Base-by-base conservation (phyloP, 2,888 invertebrate genomes). In the Eueremaeus valkanovi region DNA sequence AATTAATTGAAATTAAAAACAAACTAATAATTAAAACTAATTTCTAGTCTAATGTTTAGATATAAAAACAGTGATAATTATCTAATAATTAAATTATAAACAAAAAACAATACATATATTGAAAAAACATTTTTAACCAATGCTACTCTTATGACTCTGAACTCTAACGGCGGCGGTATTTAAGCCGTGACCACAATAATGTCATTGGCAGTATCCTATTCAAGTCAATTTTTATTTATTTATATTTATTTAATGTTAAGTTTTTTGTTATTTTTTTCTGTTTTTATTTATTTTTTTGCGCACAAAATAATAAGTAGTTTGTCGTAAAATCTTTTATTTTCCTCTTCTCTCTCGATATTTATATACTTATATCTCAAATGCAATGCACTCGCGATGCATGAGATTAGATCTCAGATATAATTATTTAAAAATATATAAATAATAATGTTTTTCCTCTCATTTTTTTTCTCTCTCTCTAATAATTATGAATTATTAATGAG, bases 181-280 rank as follows among this genome's bases (percentile, higher is more conserved):
- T n/a, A 3, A 58, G 27, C 58, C 58, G 58, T 58, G 58, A 24
- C 58, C 58, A 9, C 27, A 21, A 24, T 58, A 58, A 58, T 58
- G 58, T 58, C 58, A 58, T 58, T 58, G 58, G 58, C 58, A 58
- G 58, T 58, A 3, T 3, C 58, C 58, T 58, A 24, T 58, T 58
- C 58, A 24, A 3, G 58, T 58, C 58, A 58, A 58, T 58, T 58
- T 5, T 18, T 45, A 45, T 3, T 11, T 45, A 45, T 45, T 45
- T 3, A 45, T 45, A 45, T 6, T 45, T 45, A 18, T 45, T 45
- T 45, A 18, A 45, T 45, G 3, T 45, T 11, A n/a, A n/a, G n/a
- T 6, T 45, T 45, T 18, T 11, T 45, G 11, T 45, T 18, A 45
- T 45, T 45, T 13, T 11, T n/a, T 45, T 45, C 6, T 45, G 45